Percentiles rank a stretch among this genome's conserved stretches.
Evolutionary conservation across 30 jellyfish, hydroid and myxozoan genomes (phyloP).

Genomic region (Hydra vulgaris): DNA sequence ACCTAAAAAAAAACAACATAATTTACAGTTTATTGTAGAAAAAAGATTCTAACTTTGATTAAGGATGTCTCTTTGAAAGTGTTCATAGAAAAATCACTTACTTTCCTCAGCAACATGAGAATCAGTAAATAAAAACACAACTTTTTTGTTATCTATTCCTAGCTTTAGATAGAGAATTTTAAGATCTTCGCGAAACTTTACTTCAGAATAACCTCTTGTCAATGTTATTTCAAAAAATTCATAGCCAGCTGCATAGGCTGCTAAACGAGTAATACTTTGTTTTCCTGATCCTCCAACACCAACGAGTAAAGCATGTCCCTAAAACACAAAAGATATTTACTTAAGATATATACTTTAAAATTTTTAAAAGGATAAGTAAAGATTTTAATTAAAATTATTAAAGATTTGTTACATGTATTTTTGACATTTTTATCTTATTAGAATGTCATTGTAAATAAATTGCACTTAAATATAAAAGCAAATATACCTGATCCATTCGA

Average conservation of each 20-base stretch:
- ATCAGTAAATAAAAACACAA: conserved; percentile 90
- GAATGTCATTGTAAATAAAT: too few relatives aligned
- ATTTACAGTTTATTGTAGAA: too few relatives aligned
- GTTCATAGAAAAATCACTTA: not conserved
- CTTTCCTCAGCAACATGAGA: conserved; percentile 97
- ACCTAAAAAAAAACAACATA: conserved; percentile 41
- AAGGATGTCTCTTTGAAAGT: not conserved
- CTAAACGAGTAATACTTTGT: conserved; percentile 92
- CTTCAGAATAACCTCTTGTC: conserved; percentile 83
- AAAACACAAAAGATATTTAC: too few relatives aligned
- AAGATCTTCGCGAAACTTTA: conserved; percentile 82
- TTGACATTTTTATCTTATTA: too few relatives aligned
- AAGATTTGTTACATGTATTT: too few relatives aligned
- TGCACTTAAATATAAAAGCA: too few relatives aligned
- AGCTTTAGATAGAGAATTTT: conserved; percentile 61
- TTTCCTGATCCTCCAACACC: conserved; percentile 99
- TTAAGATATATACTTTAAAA: not conserved
- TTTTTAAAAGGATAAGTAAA: not conserved
- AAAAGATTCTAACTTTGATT: not conserved
- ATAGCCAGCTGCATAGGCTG: conserved; percentile 97
- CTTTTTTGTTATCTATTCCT: conserved; percentile 77
- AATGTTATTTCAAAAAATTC: conserved; percentile 82
- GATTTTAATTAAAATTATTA: too few relatives aligned
- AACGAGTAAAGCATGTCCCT: conserved; percentile 87
- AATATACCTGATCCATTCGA: conserved; percentile 81